phyloP scores from a whole-genome alignment of 2,888 invertebrate genomes.

The Heliconius charithonia region DNA sequence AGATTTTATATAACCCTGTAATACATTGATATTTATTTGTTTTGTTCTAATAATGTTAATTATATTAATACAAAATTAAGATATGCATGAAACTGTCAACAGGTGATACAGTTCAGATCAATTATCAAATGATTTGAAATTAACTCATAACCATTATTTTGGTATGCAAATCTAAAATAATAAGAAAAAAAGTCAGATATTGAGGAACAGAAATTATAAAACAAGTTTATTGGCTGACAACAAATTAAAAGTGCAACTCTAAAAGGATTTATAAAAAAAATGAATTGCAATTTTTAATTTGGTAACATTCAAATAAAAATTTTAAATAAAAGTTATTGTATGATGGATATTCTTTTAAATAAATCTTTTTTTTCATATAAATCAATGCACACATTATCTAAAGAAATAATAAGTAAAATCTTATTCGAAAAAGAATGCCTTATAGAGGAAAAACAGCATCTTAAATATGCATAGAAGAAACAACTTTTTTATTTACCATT shows the following conservation, averaged over 20 bases:
- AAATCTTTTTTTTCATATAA: too few species aligned
- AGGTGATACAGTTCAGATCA: neutral
- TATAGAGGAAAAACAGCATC: neutral
- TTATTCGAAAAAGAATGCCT: neutral
- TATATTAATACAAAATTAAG: neutral
- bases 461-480: conserved; percentile 3
- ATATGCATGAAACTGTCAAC: conserved; percentile 4
- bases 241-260: neutral
- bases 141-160: neutral
- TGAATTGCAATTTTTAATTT: too few species aligned
- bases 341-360: neutral
- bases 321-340: too few species aligned
- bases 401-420: neutral
- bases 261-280: too few species aligned
- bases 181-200: neutral
- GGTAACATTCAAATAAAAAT: too few species aligned
- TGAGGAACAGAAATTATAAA: neutral
- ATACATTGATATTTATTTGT: neutral
- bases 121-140: neutral
- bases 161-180: neutral
- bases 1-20: conserved; percentile 7
- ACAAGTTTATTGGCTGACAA: neutral
- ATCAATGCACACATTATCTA: neutral
- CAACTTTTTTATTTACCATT: neutral
- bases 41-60: conserved; percentile 1